Evolutionary conservation across 1,140 invertebrate genomes (phyloP).

Genomic region (Thaumatotibia leucotreta): DNA sequence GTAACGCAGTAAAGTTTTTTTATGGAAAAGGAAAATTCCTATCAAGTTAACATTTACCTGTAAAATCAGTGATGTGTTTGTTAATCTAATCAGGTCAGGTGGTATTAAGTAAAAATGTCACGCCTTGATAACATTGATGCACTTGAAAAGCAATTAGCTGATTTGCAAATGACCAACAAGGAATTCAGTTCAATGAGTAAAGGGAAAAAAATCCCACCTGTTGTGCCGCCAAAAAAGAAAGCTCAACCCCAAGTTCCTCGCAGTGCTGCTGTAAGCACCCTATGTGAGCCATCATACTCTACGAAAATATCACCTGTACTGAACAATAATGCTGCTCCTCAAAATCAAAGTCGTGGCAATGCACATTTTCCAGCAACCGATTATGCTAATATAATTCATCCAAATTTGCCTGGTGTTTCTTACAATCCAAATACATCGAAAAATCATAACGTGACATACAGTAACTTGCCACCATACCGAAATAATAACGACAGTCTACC

Average conservation of each 20-base stretch:
- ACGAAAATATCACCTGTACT: conserved; percentile 46
- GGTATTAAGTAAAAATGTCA: conserved; percentile 41
- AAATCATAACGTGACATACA: conserved; percentile 45
- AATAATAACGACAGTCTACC: conserved; percentile 36
- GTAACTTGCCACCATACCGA: conserved; percentile 63
- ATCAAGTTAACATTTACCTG: neutral
- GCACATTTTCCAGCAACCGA: conserved; percentile 41
- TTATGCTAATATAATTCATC: conserved; percentile 52
- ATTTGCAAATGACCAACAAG: conserved; percentile 73
- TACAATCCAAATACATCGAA: conserved; percentile 34
- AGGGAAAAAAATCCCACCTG: conserved; percentile 83
- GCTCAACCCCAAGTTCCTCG: conserved; percentile 82
- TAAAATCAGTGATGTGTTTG: conserved; percentile 9
- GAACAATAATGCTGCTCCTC: conserved; percentile 29
- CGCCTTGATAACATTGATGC: conserved; percentile 73
- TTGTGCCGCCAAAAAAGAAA: conserved; percentile 87
- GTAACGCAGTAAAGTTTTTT: neutral
- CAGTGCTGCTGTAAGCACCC: conserved; percentile 54
- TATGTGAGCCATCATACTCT: conserved; percentile 67
- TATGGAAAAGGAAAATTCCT: neutral
- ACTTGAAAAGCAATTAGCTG: conserved; percentile 77
- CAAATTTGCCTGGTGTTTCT: conserved; percentile 31
- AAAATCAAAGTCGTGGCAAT: conserved; percentile 76
- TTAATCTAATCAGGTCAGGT: conserved; percentile 1
- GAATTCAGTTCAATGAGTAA: conserved; percentile 46